Percentiles rank a stretch among this genome's conserved stretches.
Evolutionary conservation across 1,140 invertebrate species (phyloP).

Genomic region (Bombus difficillimus): DNA sequence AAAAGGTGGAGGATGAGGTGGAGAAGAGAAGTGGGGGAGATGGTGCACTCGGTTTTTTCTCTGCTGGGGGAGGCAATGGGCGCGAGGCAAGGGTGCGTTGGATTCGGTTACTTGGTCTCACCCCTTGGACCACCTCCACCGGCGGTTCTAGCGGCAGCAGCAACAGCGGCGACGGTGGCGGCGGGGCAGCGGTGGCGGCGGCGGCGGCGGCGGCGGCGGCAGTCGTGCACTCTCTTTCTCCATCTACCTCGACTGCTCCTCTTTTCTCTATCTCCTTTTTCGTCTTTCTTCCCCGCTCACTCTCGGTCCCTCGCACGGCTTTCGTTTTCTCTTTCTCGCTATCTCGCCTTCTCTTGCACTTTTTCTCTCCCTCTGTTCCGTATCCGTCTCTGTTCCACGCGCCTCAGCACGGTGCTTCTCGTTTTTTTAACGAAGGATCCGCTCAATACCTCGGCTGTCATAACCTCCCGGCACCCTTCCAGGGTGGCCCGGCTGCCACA

Average conservation of each 20-base stretch:
- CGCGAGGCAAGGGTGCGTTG: constrained; percentile 75
- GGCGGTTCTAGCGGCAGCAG: constrained; percentile 59
- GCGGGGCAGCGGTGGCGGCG: constrained; percentile 28
- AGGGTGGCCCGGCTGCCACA: constrained; percentile 65
- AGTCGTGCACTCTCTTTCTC: constrained; percentile 49
- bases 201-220: constrained; percentile 32
- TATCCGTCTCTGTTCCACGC: constrained; percentile 64
- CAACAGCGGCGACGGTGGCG: constrained; percentile 35
- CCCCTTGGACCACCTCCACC: constrained; percentile 69
- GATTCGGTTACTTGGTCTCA: constrained; percentile 81
- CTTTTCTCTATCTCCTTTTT: constrained; percentile 54
- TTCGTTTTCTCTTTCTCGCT: constrained; percentile 40
- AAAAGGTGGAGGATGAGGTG: constrained; percentile 37
- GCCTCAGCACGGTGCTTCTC: constrained; percentile 68
- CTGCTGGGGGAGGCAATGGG: constrained; percentile 61
- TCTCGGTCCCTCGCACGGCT: constrained; percentile 37
- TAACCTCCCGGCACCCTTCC: constrained; percentile 79
- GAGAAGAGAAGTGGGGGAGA: constrained; percentile 56
- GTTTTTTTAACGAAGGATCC: constrained; percentile 82
- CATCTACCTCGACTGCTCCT: background rate
- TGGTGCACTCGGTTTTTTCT: constrained; percentile 75
- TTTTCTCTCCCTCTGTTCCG: constrained; percentile 45
- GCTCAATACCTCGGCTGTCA: constrained; percentile 83
- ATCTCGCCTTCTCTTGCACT: constrained; percentile 40
- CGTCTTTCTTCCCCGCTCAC: constrained; percentile 29